Evolutionary conservation across 2,113 vertebrate genomes (phyloP), one percentile per base, ranked within the genome.

Genomic region (Percopsis transmontana): DNA sequence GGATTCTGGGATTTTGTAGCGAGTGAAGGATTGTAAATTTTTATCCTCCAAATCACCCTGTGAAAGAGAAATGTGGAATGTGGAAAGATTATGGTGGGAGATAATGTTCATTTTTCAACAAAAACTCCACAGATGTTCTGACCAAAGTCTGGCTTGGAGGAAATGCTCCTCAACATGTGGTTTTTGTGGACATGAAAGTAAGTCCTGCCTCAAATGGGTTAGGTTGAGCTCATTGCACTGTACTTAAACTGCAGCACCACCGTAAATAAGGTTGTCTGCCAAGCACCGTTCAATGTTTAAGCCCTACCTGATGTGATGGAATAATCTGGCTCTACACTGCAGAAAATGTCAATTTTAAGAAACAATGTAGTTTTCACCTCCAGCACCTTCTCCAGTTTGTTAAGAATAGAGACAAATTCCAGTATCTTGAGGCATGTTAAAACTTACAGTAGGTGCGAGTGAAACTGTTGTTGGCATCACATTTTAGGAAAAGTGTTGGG

Each of bases 151-250:
- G 60, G 27, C 27, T 50, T 55, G 24, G 50, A 52, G 51, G 18
- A 72, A 63, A 50, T 51, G 3, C 62, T 81, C 23, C 40, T 64
- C 66, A 66, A 18, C 45, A 52, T 78, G 66, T 70, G 66, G 33
- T 72, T 77, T 75, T 62, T 51, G 47, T 71, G 72, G 51, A 74
- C 54, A 80, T 72, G 65, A 75, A 75, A 66, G 23, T 14, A 58
- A 55, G 59, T 62, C 55, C 42, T 58, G 27, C 47, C 66, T 41
- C 56, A 66, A 58, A 57, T 80, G 69, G 63, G 61, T 19, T 69
- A 42, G 39, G 54, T 70, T 81, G 47, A 73, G 61, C 42, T 39
- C 60, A 41, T 24, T n/a, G 58, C 21, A 33, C 53, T 62, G 57
- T 58, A 59, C 11, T 73, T 40, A 81, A 71, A 20, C 47, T 56